Conservation (phyloP, 2,888 invertebrate species). For the Carterocephalus palaemon region DNA sequence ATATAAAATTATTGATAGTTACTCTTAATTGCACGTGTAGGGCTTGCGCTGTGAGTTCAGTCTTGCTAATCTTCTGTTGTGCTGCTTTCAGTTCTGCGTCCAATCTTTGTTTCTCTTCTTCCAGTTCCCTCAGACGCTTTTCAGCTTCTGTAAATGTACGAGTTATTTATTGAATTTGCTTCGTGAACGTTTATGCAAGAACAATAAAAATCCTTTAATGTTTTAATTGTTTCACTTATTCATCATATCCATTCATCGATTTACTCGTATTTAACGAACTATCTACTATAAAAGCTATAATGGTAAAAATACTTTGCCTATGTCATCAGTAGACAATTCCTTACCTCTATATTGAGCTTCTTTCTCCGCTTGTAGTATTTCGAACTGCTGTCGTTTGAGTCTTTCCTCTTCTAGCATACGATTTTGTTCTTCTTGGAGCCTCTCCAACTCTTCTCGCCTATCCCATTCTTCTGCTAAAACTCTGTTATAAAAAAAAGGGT, state of each 20-base stretch:
- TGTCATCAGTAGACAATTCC: too few species aligned
- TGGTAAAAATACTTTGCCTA: too few species aligned
- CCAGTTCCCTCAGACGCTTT: conserved; percentile 82
- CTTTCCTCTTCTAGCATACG: conserved; percentile 85
- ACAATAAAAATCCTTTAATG: too few species aligned
- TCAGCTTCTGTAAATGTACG: conserved; percentile 87
- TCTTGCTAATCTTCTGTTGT: conserved; percentile 82
- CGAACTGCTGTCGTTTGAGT: conserved; percentile 85
- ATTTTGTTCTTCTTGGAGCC: conserved; percentile 87
- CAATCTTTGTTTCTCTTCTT: conserved; percentile 83
- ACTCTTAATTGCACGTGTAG: conserved; percentile 67
- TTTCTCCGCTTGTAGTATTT: conserved; percentile 84
- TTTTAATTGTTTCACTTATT: too few species aligned
- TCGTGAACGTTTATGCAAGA: neutral
- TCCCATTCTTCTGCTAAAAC: conserved; percentile 92
- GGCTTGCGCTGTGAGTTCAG: conserved; percentile 78
- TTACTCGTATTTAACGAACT: too few species aligned
- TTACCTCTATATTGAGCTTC: conserved; percentile 83
- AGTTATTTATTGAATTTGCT: conserved; percentile 1
- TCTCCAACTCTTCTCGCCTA: conserved; percentile 87
- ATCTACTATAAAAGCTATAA: too few species aligned
- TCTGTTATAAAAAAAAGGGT: conserved; percentile 48
- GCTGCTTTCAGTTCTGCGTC: conserved; percentile 85
- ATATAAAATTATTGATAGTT: conserved; percentile 26
- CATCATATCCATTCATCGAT: too few species aligned